Conservation (phyloP, 30 jellyfish, hydroid and myxozoan species). For the Cassiopea xamachana region DNA sequence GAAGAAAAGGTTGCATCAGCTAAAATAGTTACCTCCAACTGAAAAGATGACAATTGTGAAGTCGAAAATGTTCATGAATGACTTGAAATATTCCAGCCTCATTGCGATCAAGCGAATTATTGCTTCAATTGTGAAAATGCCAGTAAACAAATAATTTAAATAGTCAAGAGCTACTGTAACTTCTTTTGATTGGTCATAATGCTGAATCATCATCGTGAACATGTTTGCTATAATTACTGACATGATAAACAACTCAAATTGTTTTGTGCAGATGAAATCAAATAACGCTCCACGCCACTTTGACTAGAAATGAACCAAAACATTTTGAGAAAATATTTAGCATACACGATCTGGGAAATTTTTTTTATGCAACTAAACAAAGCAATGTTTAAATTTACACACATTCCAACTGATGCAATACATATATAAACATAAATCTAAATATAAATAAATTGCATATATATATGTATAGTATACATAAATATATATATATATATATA, state of each 20-base stretch:
- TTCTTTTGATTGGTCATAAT: conserved; percentile 81
- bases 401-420: too few relatives aligned
- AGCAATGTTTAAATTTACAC: too few relatives aligned
- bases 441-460: too few relatives aligned
- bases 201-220: conserved; percentile 98
- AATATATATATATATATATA: too few relatives aligned
- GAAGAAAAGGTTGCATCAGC: background rate
- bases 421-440: too few relatives aligned
- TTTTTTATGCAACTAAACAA: too few relatives aligned
- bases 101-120: conserved; percentile 79
- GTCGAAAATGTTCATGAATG: conserved; percentile 93
- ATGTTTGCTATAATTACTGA: conserved; percentile 93
- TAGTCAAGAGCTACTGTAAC: conserved; percentile 88
- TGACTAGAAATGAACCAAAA: conserved; percentile 55
- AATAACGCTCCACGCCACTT: conserved; percentile 97
- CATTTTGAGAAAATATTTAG: background rate
- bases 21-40: conserved; percentile 77
- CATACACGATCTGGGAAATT: too few relatives aligned
- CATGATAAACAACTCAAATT: conserved; percentile 96
- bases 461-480: too few relatives aligned
- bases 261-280: conserved; percentile 89
- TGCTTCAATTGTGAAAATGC: conserved; percentile 93
- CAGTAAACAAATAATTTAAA: conserved; percentile 93
- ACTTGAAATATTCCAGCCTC: conserved; percentile 93
- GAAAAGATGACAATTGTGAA: conserved; percentile 89